Evolutionary conservation across 2,888 invertebrate species (phyloP), one percentile per base, ranked within the genome.

Genomic region (Idaea dimidiata): DNA sequence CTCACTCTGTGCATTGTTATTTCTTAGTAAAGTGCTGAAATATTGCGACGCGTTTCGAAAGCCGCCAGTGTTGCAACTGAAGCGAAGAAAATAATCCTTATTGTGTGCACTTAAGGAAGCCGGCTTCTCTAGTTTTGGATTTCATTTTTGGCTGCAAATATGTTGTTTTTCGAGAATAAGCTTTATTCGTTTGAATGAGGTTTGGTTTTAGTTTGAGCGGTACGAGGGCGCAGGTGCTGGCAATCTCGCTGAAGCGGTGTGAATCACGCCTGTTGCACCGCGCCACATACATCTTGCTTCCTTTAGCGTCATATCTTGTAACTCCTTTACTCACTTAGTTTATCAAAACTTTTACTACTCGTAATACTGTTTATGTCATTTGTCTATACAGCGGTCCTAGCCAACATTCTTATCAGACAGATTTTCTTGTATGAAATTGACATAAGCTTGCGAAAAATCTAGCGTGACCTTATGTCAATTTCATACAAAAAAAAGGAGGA

Each of bases 21-120:
- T 90, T 89, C 89, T 87, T 79, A 82, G 80, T 74, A 75, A 79
- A 87, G 87, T 82, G 85, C 81, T 90, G 86, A 90, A 88, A 90
- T 89, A 91, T 89, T 85, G 84, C 81, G 74, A 78, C 76, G 79
- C 77, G 78, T 79, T 81, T 80, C 79, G 72, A 77, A 79, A 81
- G 80, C 71, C 67, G 65, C 68, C 65, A 68, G 65, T 54, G 64
- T 63, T 64, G 65, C 62, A 65, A 18, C 16, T 69, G 68, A 68
- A 68, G 66, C 67, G 63, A 62, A 64, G 67, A 72, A 72, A 63
- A 66, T 72, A 72, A 72, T 72, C 70, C 72, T 69, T 70, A 72
- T 72, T 70, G 72, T 68, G 67, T 66, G 68, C 68, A 68, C 66
- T 68, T 67, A 72, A 79, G 77, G 77, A 78, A 73, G 73, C 71